A percentile compares a stretch with the other conserved stretches of the same genome.
phyloP scores from a whole-genome alignment of 2,888 invertebrate genomes.

The Sialis fuliginosa region DNA sequence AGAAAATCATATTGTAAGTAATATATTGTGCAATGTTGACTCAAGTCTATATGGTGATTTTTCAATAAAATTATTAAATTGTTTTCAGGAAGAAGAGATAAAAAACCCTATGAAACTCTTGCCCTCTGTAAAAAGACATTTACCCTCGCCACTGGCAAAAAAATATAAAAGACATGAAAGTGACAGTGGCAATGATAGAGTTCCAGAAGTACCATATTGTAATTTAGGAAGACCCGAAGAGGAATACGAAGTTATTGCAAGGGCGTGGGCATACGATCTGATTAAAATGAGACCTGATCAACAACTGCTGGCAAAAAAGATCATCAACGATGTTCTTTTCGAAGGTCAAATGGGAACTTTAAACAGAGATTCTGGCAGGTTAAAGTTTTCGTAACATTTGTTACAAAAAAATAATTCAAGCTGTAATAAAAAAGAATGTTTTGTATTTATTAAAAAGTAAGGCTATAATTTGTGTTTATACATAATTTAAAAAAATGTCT shows the following conservation, averaged over 20 bases:
- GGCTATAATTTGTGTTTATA: not conserved
- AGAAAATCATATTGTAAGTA: too few species aligned
- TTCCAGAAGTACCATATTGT: too few species aligned
- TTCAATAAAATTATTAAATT: too few species aligned
- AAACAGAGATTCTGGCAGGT: slow-evolving; percentile 20
- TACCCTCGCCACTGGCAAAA: too few species aligned
- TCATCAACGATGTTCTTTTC: slow-evolving; percentile 26
- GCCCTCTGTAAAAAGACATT: too few species aligned
- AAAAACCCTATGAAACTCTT: too few species aligned
- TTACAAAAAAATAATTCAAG: not conserved
- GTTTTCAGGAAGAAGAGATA: too few species aligned
- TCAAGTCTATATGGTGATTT: too few species aligned
- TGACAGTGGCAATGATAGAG: too few species aligned
- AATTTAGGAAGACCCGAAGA: slow-evolving; percentile 12
- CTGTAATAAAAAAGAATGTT: not conserved
- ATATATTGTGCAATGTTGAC: too few species aligned
- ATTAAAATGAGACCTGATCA: slow-evolving; percentile 24
- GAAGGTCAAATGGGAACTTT: slow-evolving; percentile 27
- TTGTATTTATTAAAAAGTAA: not conserved
- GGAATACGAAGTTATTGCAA: slow-evolving; percentile 24
- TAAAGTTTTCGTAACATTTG: not conserved
- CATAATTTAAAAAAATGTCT: not conserved
- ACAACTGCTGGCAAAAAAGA: slow-evolving; percentile 26
- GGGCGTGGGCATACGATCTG: slow-evolving; percentile 25
- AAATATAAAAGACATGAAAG: too few species aligned